These are phyloP conservation scores for Dendrocopos noguchii DNA, from an alignment of 2,113 vertebrate species.

Conservation along the genomic window DNA sequence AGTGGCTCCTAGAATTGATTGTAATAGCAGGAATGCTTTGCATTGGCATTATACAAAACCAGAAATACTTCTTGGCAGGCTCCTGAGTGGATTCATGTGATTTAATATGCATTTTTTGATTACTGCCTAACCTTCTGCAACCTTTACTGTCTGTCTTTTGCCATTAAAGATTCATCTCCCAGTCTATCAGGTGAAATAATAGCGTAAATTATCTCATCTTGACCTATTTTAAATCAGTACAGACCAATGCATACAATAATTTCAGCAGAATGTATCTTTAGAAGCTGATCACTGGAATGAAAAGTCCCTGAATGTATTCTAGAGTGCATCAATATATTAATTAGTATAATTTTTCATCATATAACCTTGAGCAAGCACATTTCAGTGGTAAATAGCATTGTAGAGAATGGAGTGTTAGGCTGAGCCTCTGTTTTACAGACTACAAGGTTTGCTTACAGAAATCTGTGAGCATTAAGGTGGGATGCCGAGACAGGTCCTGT, in stretches of 20 bases:
- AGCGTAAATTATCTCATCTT: constrained; percentile 62
- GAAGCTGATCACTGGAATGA: not conserved
- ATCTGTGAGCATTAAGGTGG: not conserved
- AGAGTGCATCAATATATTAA: not conserved
- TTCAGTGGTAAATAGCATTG: not conserved
- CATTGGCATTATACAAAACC: constrained; percentile 43
- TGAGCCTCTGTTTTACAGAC: not conserved
- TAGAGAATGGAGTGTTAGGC: not conserved
- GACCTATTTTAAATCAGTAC: constrained; percentile 61
- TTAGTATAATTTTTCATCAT: not conserved
- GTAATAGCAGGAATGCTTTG: constrained; percentile 56
- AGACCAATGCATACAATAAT: not conserved
- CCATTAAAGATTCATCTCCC: constrained; percentile 76
- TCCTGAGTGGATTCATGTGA: constrained; percentile 67
- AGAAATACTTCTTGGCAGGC: constrained; percentile 61
- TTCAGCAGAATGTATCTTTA: not conserved
- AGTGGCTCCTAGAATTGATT: constrained; percentile 72
- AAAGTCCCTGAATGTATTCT: not conserved
- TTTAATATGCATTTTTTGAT: constrained; percentile 79
- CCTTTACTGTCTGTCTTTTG: constrained; percentile 74
- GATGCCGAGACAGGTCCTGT: not conserved
- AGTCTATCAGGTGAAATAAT: constrained; percentile 70
- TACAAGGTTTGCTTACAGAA: not conserved
- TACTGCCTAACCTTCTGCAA: constrained; percentile 74
- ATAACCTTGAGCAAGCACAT: not conserved